Evolutionary conservation across 2,113 vertebrate genomes (phyloP), one percentile per base, ranked within the genome.

Genomic region (Cottus gobio): DNA sequence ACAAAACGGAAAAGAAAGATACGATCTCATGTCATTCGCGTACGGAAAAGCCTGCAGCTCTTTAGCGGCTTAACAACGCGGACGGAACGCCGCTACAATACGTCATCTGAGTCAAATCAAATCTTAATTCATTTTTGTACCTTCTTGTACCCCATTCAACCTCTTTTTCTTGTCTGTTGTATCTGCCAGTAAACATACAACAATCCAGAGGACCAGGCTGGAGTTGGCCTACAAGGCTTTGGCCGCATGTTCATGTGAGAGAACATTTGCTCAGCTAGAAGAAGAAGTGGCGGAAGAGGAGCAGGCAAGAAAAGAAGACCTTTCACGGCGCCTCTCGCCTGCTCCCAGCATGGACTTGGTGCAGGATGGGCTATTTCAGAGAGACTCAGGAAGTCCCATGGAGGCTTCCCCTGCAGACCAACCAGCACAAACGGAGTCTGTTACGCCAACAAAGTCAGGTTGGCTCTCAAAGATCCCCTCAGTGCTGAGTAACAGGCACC

Each of bases 151-250:
- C 1, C 36, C 39, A 8, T 71, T 71, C 3, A 30, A 1, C 7
- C 1, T 71, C 2, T n/a, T 63, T 48, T 62, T 66, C 22, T 46
- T 58, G 13, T 72, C 2, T 30, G 39, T 37, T 16, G 70, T 34
- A n/a, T 81, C 13, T 84, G 72, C 26, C 61, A 92, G 91, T 77
- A 71, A 68, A 22, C 28, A n/a, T 3, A 24, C 42, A 48, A 16
- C 70, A 7, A 88, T 92, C 58, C 63, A 46, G 16, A 85, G 52
- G 73, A 39, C 34, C 16, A 77, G 82, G 20, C 89, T 98, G 79
- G 95, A 93, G 87, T 91, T 88, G 46, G 95, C 94, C 85, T 97
- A 95, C 93, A 91, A 88, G 71, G 90, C 89, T 60, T 83, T 98
- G 83, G 91, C 87, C 0, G 11, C 76, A 83, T 89, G 85, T 70